Conservation (phyloP, 2,797 vertebrate species). For the Myoxocephalus aenaeus region DNA sequence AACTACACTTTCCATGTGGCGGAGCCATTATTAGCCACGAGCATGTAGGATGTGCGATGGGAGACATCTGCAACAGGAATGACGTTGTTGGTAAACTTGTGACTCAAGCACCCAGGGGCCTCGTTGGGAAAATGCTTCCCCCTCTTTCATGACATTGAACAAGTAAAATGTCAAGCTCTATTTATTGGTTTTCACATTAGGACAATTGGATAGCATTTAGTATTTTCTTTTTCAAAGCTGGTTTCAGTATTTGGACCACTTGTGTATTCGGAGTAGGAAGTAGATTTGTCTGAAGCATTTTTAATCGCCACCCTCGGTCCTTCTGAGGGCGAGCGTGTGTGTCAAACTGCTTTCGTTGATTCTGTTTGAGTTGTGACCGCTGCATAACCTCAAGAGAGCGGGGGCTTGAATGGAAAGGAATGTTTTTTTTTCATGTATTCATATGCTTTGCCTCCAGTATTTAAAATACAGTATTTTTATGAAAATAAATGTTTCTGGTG, state of each 20-base stretch:
- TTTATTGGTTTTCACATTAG: too few species aligned
- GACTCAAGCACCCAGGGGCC: background rate
- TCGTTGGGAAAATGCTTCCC: background rate
- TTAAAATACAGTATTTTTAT: too few species aligned
- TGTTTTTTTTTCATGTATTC: background rate
- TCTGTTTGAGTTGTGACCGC: slow-evolving; percentile 26
- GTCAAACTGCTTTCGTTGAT: slow-evolving; percentile 17
- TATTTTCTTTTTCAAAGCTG: background rate
- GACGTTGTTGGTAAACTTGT: background rate
- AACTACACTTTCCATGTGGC: slow-evolving; percentile 54
- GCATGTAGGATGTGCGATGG: slow-evolving; percentile 4
- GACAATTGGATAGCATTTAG: background rate
- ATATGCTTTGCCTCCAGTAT: background rate
- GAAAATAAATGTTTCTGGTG: too few species aligned
- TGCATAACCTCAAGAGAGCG: too few species aligned
- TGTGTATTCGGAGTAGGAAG: slow-evolving; percentile 22
- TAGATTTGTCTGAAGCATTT: background rate
- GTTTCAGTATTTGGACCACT: slow-evolving; percentile 1
- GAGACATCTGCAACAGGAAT: slow-evolving; percentile 19
- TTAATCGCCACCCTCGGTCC: background rate
- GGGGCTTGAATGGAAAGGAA: background rate
- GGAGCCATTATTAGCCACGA: slow-evolving; percentile 41
- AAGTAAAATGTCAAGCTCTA: background rate
- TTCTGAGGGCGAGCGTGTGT: slow-evolving; percentile 13
- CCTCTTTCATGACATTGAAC: background rate